phyloP scores from a whole-genome alignment of 2,113 vertebrate genomes.

The Megalops atlanticus region DNA sequence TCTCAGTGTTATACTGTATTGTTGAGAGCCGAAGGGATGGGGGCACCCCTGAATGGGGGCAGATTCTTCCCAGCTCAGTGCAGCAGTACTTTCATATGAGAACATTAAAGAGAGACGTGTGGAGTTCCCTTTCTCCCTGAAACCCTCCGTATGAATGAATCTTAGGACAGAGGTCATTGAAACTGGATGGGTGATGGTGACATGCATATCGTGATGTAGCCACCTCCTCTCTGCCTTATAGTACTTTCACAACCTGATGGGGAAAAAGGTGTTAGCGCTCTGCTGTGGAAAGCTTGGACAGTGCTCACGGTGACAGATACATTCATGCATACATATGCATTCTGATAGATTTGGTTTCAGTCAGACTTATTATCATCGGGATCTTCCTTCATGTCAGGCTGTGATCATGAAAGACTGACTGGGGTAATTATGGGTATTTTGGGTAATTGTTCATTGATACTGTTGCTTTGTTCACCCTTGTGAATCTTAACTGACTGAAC shows the following conservation, averaged over 20 bases:
- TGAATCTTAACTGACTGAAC: too few relatives aligned
- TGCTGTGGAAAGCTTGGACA: too few relatives aligned
- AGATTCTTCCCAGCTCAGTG: too few relatives aligned
- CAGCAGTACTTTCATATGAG: neutral
- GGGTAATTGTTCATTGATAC: too few relatives aligned
- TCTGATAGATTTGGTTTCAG: neutral
- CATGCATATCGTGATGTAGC: too few relatives aligned
- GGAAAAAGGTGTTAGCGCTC: too few relatives aligned
- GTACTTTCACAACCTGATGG: too few relatives aligned
- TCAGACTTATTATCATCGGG: neutral
- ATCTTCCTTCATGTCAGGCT: neutral
- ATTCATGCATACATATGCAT: neutral
- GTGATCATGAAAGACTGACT: neutral
- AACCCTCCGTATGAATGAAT: conserved; percentile 51
- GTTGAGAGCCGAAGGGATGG: conserved; percentile 51
- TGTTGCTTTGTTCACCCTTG: too few relatives aligned
- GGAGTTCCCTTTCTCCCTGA: neutral
- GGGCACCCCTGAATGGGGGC: neutral
- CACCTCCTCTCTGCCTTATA: too few relatives aligned
- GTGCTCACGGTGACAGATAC: neutral
- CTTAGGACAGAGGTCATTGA: conserved; percentile 58
- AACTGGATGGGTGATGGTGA: too few relatives aligned
- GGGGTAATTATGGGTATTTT: too few relatives aligned
- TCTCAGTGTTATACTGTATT: conserved; percentile 41
- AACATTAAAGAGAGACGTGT: too few relatives aligned